A percentile compares a stretch with the other conserved stretches of the same genome.
These are phyloP conservation scores for Nephrocerus scutellatus DNA, from an alignment of 2,888 invertebrate genomes.

Conservation along the genomic window DNA sequence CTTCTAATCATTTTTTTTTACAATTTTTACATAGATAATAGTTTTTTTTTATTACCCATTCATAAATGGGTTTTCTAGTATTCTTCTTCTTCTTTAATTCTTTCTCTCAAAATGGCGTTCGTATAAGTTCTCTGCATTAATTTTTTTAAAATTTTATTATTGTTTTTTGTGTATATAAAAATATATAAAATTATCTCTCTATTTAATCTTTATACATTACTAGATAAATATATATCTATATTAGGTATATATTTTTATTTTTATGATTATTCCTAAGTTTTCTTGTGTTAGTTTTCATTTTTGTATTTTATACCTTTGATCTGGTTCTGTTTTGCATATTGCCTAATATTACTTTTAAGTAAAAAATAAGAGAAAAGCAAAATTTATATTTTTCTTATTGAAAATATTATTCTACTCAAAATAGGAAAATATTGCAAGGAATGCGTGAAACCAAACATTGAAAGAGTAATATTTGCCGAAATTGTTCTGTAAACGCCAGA, in stretches of 20 bases:
- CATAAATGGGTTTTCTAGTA: conserved; percentile 8
- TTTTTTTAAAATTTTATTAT: conserved; percentile 7
- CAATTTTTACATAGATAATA: conserved; percentile 14
- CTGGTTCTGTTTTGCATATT: no score
- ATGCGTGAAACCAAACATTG: no score
- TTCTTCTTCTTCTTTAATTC: conserved; percentile 2
- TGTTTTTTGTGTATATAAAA: conserved; percentile 13
- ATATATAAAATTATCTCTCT: conserved; percentile 14
- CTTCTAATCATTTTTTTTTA: conserved; percentile 3
- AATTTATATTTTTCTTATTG: no score
- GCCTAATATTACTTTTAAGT: no score
- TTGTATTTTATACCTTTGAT: no score
- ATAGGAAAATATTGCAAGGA: no score
- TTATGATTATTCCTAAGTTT: neutral
- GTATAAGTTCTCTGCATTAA: conserved; percentile 8
- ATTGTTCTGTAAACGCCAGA: no score
- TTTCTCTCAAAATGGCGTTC: conserved; percentile 14
- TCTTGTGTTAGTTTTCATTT: no score
- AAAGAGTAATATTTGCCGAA: no score
- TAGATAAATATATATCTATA: conserved; percentile 12
- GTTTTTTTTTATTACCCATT: conserved; percentile 1
- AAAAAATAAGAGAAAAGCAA: no score
- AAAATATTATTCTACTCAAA: no score
- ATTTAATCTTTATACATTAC: conserved; percentile 9
- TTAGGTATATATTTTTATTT: conserved; percentile 1